Conservation (phyloP, 2,888 invertebrate species). For the Phyto melanocephala region DNA sequence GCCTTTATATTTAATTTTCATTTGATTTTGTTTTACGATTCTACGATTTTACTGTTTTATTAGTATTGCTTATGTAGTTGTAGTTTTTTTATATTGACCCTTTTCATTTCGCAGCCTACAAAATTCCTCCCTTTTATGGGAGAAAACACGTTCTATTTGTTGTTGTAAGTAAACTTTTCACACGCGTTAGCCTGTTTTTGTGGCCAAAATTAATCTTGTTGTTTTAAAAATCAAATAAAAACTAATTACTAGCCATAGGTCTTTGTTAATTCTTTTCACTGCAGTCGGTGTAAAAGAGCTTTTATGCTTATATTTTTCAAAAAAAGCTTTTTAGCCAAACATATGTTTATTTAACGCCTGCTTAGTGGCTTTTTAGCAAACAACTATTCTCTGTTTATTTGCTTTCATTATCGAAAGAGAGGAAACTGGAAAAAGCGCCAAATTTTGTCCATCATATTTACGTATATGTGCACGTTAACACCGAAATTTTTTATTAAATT, state of each 20-base stretch:
- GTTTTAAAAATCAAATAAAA: slow-evolving; percentile 40
- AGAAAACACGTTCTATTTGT: slow-evolving; percentile 45
- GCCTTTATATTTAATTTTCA: slow-evolving; percentile 16
- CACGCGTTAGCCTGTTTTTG: not conserved
- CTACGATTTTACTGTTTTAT: no score
- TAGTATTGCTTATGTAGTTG: not conserved
- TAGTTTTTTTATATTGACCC: slow-evolving; percentile 51
- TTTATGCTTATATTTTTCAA: not conserved
- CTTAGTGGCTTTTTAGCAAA: not conserved
- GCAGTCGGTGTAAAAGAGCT: slow-evolving; percentile 4
- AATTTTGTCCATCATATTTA: not conserved
- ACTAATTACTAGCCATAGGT: slow-evolving; percentile 40
- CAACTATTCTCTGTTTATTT: slow-evolving; percentile 25
- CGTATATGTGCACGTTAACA: not conserved
- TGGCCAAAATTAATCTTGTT: slow-evolving; percentile 30
- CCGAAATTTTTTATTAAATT: not conserved
- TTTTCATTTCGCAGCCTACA: slow-evolving; percentile 17
- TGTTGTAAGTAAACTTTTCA: slow-evolving; percentile 23
- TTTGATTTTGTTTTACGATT: not conserved
- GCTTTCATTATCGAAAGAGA: not conserved
- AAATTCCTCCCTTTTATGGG: not conserved
- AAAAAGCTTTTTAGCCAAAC: slow-evolving; percentile 44
- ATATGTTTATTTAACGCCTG: slow-evolving; percentile 39
- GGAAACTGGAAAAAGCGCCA: slow-evolving; percentile 28
- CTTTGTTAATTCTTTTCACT: not conserved